Evolutionary conservation across 1,140 invertebrate genomes (phyloP).

Genomic region (Drosophila littoralis): DNA sequence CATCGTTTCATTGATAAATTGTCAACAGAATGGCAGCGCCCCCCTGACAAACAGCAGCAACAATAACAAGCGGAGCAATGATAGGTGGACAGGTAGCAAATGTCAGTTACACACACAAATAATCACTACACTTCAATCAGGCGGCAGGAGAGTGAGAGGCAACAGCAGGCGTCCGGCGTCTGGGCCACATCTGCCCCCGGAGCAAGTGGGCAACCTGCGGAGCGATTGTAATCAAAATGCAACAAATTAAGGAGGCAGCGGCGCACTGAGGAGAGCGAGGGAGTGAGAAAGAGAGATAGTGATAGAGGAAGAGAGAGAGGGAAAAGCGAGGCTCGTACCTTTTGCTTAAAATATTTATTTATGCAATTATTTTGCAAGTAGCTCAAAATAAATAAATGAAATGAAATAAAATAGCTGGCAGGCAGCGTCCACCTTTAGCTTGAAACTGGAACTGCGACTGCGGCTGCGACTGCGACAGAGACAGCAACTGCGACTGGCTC

Average conservation of each 20-base stretch:
- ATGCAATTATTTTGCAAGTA: constrained; percentile 84
- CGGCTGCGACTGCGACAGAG: background rate
- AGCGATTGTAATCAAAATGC: constrained; percentile 82
- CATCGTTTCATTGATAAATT: constrained; percentile 82
- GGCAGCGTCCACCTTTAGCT: constrained; percentile 28
- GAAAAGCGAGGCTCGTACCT: constrained; percentile 48
- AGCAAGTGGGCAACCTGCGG: constrained; percentile 49
- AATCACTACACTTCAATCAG: constrained; percentile 76
- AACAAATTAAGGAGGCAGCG: constrained; percentile 76
- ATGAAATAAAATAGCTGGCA: constrained; percentile 78
- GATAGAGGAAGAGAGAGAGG: constrained; percentile 16
- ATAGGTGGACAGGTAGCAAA: constrained; percentile 36
- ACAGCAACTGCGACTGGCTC: constrained; percentile 2
- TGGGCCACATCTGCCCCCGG: constrained; percentile 58
- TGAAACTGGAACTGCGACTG: constrained; percentile 1
- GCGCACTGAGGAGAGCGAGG: constrained; percentile 21
- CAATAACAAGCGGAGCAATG: constrained; percentile 15
- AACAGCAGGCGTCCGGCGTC: constrained; percentile 1
- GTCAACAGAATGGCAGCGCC: constrained; percentile 27
- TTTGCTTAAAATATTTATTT: constrained; percentile 84
- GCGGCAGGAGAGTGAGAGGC: background rate
- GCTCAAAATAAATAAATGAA: constrained; percentile 84
- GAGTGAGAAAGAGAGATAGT: background rate
- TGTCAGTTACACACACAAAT: constrained; percentile 34
- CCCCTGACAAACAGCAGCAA: background rate